Conservation (phyloP, 2,888 invertebrate species). For the Epicampocera succincta region DNA sequence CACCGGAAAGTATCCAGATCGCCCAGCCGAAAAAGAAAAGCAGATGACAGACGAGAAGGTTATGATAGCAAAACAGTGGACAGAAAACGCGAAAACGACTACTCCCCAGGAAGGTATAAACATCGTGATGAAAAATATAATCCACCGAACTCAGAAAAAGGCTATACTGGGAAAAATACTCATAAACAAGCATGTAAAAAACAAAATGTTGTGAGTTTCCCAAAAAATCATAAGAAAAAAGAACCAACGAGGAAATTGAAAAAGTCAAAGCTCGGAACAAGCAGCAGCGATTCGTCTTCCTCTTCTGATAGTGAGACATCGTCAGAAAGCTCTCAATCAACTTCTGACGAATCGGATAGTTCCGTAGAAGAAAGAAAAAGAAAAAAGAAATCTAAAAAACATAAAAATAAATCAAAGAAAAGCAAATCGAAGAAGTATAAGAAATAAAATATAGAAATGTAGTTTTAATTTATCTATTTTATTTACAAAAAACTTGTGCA, state of each 20-base stretch:
- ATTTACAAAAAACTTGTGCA: neutral
- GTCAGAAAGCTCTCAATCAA: conserved; percentile 58
- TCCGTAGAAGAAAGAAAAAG: conserved; percentile 72
- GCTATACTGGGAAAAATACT: neutral
- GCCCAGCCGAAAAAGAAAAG: neutral
- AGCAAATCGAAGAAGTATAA: conserved; percentile 70
- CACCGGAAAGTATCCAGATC: conserved; percentile 34
- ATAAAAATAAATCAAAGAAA: conserved; percentile 72
- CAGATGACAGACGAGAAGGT: neutral
- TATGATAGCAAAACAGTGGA: conserved; percentile 40
- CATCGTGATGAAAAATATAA: conserved; percentile 12
- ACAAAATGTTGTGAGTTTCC: neutral
- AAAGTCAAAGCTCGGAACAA: conserved; percentile 68
- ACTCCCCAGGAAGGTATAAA: conserved; percentile 58
- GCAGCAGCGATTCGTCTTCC: conserved; percentile 44
- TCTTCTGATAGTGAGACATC: conserved; percentile 51
- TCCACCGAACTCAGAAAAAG: neutral
- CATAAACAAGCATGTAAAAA: neutral
- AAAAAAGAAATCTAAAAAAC: conserved; percentile 71
- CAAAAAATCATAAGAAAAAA: conserved; percentile 23
- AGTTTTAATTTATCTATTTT: conserved; percentile 3
- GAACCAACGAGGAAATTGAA: conserved; percentile 63
- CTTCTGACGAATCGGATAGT: conserved; percentile 65
- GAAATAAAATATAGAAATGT: conserved; percentile 69
- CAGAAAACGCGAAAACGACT: conserved; percentile 29